A percentile compares a stretch with the other conserved stretches of the same genome.
These are phyloP conservation scores for Solen grandis DNA, from an alignment of 1,140 invertebrate genomes.

Conservation along the genomic window DNA sequence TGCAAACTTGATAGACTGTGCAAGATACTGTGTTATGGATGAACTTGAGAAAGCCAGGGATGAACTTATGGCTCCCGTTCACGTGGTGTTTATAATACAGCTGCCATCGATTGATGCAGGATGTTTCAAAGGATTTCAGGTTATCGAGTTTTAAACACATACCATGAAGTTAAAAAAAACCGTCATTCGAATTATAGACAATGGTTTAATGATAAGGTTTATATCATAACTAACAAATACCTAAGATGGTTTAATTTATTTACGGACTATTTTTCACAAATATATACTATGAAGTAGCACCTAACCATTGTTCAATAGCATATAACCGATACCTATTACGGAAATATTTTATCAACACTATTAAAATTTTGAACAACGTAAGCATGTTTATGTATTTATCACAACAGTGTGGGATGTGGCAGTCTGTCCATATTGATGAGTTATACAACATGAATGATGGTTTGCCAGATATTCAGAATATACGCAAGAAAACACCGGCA, in stretches of 20 bases:
- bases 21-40: constrained; percentile 70
- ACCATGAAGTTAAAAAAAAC: background rate
- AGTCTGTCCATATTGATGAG: constrained; percentile 77
- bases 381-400: background rate
- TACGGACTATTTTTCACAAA: background rate
- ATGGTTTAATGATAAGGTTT: background rate
- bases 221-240: background rate
- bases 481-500: too few relatives aligned
- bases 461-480: constrained; percentile 61
- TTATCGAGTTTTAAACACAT: background rate
- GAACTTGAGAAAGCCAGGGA: constrained; percentile 55
- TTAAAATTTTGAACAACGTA: background rate
- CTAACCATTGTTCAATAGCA: background rate
- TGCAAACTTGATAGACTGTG: constrained; percentile 72
- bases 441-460: constrained; percentile 54
- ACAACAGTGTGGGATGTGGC: constrained; percentile 74
- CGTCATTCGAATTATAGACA: background rate
- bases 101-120: constrained; percentile 69
- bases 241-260: background rate
- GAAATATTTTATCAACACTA: background rate
- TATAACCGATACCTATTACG: background rate
- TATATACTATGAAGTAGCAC: background rate
- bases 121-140: constrained; percentile 76
- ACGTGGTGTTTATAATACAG: constrained; percentile 74
- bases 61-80: constrained; percentile 17